A percentile compares a stretch with the other conserved stretches of the same genome.
These are phyloP conservation scores for Lacanobia oleracea DNA, from an alignment of 2,888 invertebrate species.

Conservation along the genomic window DNA sequence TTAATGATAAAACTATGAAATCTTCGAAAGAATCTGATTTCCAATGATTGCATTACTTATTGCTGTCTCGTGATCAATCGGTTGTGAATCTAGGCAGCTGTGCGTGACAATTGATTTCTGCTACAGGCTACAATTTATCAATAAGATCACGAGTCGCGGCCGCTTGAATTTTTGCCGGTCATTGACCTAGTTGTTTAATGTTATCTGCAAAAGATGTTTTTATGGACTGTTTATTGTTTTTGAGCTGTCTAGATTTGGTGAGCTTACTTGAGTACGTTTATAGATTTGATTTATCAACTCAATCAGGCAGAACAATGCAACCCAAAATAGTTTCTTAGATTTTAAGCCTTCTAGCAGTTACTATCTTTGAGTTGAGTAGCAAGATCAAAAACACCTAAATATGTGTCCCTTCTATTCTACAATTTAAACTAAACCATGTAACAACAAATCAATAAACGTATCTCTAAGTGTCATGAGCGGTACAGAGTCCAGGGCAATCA, in stretches of 20 bases:
- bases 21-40: slow-evolving; percentile 18
- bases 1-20: slow-evolving; percentile 9
- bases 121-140: slow-evolving; percentile 54
- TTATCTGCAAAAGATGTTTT: slow-evolving; percentile 21
- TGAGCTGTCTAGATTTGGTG: slow-evolving; percentile 8
- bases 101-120: slow-evolving; percentile 60
- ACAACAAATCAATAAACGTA: slow-evolving; percentile 29
- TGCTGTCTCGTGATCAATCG: slow-evolving; percentile 33
- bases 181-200: slow-evolving; percentile 41
- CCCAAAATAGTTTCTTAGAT: not conserved
- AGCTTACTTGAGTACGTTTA: not conserved
- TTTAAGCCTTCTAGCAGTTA: not conserved
- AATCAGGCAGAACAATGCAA: not conserved
- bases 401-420: not conserved
- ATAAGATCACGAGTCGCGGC: slow-evolving; percentile 45
- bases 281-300: not conserved
- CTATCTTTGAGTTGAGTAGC: not conserved
- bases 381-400: not conserved
- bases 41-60: slow-evolving; percentile 13
- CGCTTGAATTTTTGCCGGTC: slow-evolving; percentile 47
- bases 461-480: slow-evolving; percentile 30
- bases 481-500: slow-evolving; percentile 67
- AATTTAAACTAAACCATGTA: slow-evolving; percentile 9
- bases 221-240: slow-evolving; percentile 22
- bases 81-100: slow-evolving; percentile 48